Evolutionary conservation across 2,113 vertebrate species (phyloP).

Genomic region (Semicossyphus pulcher): DNA sequence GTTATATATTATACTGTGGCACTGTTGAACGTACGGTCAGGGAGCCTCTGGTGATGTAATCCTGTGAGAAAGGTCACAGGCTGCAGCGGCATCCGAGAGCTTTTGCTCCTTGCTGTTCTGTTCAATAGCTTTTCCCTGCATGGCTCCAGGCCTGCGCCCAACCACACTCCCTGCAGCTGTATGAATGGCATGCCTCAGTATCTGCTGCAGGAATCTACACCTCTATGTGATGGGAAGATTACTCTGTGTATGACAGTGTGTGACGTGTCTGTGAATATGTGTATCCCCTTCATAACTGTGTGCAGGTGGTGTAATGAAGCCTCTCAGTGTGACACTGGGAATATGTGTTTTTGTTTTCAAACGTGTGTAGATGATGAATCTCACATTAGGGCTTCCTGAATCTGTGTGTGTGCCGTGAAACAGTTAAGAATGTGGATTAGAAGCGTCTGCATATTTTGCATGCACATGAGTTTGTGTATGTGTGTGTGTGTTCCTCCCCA

Average conservation of each 20-base stretch:
- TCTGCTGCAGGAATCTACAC: constrained; percentile 43
- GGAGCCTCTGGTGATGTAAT: constrained; percentile 31
- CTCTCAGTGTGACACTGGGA: constrained; percentile 36
- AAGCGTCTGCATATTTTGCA: constrained; percentile 23
- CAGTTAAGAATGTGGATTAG: constrained; percentile 20
- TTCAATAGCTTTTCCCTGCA: constrained; percentile 57
- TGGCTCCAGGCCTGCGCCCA: constrained; percentile 36
- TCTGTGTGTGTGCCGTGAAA: constrained; percentile 18
- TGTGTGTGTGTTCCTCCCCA: constrained; percentile 41
- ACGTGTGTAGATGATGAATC: constrained; percentile 9
- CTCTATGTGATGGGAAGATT: constrained; percentile 52
- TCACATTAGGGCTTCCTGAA: constrained; percentile 1
- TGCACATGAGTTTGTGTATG: constrained; percentile 27
- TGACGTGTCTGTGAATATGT: constrained; percentile 53
- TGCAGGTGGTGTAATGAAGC: constrained; percentile 50
- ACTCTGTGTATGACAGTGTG: constrained; percentile 40
- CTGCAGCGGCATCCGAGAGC: constrained; percentile 20
- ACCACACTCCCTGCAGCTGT: constrained; percentile 29
- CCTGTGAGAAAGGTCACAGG: constrained; percentile 54
- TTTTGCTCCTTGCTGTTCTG: constrained; percentile 49
- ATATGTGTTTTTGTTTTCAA: constrained; percentile 38
- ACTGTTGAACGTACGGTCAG: constrained; percentile 42
- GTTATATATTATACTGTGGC: constrained; percentile 34
- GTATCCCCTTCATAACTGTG: constrained; percentile 27
- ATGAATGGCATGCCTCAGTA: constrained; percentile 50